Percentiles rank a stretch among this genome's conserved stretches.
Evolutionary conservation across 2,113 vertebrate species (phyloP).

Genomic region (Chionomys nivalis): DNA sequence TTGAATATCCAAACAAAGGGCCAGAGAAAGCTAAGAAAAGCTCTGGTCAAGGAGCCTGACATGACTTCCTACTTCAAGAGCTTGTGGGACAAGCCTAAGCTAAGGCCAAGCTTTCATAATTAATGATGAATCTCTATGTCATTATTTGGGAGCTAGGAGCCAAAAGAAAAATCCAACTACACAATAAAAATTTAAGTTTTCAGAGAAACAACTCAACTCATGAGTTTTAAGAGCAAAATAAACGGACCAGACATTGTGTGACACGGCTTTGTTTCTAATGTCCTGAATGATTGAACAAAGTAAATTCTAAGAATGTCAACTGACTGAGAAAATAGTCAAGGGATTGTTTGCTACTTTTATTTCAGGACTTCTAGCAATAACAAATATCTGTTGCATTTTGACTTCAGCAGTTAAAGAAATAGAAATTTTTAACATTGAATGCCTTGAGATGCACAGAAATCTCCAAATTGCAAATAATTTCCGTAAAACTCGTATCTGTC

Average conservation of each 20-base stretch:
- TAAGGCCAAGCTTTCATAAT: neutral
- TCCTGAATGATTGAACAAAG: constrained; percentile 48
- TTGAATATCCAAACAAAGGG: neutral
- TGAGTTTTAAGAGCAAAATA: constrained; percentile 21
- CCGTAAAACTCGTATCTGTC: constrained; percentile 37
- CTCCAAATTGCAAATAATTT: constrained; percentile 54
- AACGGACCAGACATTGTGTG: neutral
- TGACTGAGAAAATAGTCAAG: constrained; percentile 36
- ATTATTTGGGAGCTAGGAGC: neutral
- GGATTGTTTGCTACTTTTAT: constrained; percentile 36
- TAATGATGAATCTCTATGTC: neutral
- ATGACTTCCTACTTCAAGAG: neutral
- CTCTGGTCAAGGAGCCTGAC: neutral
- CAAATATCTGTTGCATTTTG: constrained; percentile 47
- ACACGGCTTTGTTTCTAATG: neutral
- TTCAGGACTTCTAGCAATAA: constrained; percentile 40
- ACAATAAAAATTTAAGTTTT: constrained; percentile 10
- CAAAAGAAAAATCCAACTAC: neutral
- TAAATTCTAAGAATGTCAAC: constrained; percentile 43
- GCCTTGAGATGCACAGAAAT: constrained; percentile 58
- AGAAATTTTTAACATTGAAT: constrained; percentile 57
- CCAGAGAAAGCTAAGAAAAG: neutral
- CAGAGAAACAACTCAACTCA: constrained; percentile 10
- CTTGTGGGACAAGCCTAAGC: neutral
- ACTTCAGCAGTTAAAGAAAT: constrained; percentile 42